phyloP scores from a whole-genome alignment of 2,797 vertebrate genomes.

The Phrynocephalus vlangalii region DNA sequence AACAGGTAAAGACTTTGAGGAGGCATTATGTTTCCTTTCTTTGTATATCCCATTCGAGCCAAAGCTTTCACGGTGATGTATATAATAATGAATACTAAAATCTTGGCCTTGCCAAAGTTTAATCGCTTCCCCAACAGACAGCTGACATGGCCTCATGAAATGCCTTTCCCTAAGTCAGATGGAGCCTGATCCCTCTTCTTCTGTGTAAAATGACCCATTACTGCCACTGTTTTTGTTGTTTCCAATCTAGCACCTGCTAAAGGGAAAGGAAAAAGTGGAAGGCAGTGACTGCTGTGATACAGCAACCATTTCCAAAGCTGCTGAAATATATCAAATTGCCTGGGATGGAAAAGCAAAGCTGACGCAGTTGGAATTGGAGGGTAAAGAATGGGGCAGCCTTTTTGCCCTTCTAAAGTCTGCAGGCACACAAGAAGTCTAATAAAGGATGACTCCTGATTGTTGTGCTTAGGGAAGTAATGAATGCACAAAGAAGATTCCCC shows the following conservation, averaged over 20 bases:
- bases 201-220: no score
- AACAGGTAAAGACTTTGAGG: background rate
- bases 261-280: no score
- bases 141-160: no score
- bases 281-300: background rate
- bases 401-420: background rate
- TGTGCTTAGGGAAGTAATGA: background rate
- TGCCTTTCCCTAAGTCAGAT: no score
- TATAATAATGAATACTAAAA: background rate
- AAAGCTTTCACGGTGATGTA: background rate
- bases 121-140: no score
- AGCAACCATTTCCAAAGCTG: background rate
- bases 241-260: background rate
- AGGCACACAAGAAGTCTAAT: background rate
- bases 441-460: background rate
- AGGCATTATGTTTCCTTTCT: background rate
- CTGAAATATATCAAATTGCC: background rate
- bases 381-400: background rate
- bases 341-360: background rate
- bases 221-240: no score
- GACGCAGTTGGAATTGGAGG: background rate
- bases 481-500: background rate
- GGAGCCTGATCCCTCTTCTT: no score
- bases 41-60: background rate
- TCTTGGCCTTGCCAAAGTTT: background rate